Conservation (phyloP, 2,888 invertebrate genomes). For the Hydrotaea cyrtoneurina region DNA sequence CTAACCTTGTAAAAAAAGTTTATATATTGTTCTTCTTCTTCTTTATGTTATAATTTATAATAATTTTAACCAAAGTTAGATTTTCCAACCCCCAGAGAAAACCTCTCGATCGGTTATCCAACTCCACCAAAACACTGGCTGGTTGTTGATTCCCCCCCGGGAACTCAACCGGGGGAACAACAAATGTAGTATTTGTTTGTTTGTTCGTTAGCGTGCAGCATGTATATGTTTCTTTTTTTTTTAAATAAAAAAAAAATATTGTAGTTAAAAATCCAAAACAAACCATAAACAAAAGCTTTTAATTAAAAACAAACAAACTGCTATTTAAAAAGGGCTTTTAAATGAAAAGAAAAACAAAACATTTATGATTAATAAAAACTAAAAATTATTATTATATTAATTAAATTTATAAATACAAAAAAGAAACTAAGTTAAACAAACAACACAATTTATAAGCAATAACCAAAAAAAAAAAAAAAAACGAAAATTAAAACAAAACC, state of each 20-base stretch:
- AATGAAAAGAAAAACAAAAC: neutral
- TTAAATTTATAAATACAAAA: slow-evolving; percentile 18
- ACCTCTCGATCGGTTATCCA: too few relatives aligned
- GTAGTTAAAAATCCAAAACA: slow-evolving; percentile 16
- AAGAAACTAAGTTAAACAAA: slow-evolving; percentile 8
- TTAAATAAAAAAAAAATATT: neutral
- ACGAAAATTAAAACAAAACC: slow-evolving; percentile 30
- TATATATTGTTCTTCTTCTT: neutral
- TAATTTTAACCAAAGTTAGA: slow-evolving; percentile 30
- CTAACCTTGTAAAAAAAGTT: neutral
- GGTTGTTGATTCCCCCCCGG: neutral
- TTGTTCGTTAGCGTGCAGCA: neutral
- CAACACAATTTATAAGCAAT: slow-evolving; percentile 54
- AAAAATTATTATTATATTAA: slow-evolving; percentile 3
- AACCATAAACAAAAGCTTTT: slow-evolving; percentile 16
- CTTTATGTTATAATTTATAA: slow-evolving; percentile 17
- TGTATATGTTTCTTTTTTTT: slow-evolving; percentile 1
- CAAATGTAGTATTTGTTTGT: neutral
- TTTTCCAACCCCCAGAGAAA: neutral
- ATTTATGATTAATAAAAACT: neutral
- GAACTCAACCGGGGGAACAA: neutral
- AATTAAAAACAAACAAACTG: neutral
- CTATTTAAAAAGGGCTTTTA: slow-evolving; percentile 10
- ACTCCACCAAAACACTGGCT: neutral
- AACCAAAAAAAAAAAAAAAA: slow-evolving; percentile 58